Conservation (phyloP, 2,797 vertebrate genomes). For the Novumbra hubbsi region DNA sequence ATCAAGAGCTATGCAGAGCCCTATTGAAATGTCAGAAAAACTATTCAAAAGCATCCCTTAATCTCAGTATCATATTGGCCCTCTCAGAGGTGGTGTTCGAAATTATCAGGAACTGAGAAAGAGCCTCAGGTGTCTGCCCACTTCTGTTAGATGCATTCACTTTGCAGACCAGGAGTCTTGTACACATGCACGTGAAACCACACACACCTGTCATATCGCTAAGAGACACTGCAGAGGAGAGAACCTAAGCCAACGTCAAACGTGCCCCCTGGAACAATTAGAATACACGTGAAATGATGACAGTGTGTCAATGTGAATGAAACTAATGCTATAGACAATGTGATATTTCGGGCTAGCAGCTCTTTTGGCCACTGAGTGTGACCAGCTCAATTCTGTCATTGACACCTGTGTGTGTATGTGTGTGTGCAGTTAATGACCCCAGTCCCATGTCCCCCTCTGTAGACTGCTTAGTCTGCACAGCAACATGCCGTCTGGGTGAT, state of each 20-base stretch:
- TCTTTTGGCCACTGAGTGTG: neutral
- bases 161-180: neutral
- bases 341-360: neutral
- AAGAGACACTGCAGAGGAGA: neutral
- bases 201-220: neutral
- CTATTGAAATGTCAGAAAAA: neutral
- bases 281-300: too few relatives aligned
- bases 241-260: neutral
- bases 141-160: neutral
- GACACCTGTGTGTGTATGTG: neutral
- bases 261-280: too few relatives aligned
- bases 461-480: slow-evolving; percentile 4
- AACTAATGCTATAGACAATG: neutral
- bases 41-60: neutral
- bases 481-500: neutral
- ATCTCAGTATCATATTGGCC: neutral
- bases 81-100: neutral
- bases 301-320: neutral
- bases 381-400: neutral
- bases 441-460: neutral
- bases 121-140: neutral
- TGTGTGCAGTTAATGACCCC: neutral
- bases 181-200: neutral
- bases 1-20: neutral
- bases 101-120: neutral